A percentile compares a stretch with the other conserved stretches of the same genome.
Evolutionary conservation across 2,797 vertebrate genomes (phyloP).

Genomic region (Nyctalus aviator): DNA sequence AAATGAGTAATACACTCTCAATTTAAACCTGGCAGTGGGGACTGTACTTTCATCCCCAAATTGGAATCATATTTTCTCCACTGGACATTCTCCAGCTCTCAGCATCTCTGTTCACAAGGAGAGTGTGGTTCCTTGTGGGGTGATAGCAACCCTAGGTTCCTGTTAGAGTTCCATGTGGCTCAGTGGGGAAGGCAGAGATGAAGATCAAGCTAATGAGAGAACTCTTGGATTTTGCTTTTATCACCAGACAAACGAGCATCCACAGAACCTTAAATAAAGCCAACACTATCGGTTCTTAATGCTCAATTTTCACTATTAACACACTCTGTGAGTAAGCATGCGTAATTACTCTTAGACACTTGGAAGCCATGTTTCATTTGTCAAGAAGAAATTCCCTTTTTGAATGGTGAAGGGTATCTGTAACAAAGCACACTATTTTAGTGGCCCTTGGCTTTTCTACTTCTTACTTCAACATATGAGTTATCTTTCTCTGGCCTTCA

Average conservation of each 20-base stretch:
- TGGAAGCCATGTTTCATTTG: conserved; percentile 37
- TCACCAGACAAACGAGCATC: conserved; percentile 55
- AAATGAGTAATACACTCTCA: conserved; percentile 75
- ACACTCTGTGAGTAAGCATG: conserved; percentile 1
- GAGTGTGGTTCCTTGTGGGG: background rate
- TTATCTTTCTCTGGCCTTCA: conserved; percentile 18
- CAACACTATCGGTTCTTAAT: background rate
- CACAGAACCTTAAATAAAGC: conserved; percentile 44
- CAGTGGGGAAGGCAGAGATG: background rate
- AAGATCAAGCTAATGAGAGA: conserved; percentile 31
- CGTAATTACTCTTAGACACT: background rate
- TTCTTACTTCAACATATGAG: conserved; percentile 1
- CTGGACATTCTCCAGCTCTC: conserved; percentile 63
- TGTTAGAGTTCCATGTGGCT: conserved; percentile 1
- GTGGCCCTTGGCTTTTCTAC: conserved; percentile 9
- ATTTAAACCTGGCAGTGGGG: conserved; percentile 79
- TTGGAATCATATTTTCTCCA: conserved; percentile 75
- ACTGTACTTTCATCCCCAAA: conserved; percentile 75
- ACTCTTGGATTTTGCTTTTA: conserved; percentile 41
- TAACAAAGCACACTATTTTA: conserved; percentile 23
- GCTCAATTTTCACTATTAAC: conserved; percentile 46
- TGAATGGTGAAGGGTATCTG: background rate
- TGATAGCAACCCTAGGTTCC: background rate
- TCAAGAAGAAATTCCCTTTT: conserved; percentile 45
- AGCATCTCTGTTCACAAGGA: conserved; percentile 22